Conservation (phyloP, 2,888 invertebrate genomes). For the Steromphala cineraria region DNA sequence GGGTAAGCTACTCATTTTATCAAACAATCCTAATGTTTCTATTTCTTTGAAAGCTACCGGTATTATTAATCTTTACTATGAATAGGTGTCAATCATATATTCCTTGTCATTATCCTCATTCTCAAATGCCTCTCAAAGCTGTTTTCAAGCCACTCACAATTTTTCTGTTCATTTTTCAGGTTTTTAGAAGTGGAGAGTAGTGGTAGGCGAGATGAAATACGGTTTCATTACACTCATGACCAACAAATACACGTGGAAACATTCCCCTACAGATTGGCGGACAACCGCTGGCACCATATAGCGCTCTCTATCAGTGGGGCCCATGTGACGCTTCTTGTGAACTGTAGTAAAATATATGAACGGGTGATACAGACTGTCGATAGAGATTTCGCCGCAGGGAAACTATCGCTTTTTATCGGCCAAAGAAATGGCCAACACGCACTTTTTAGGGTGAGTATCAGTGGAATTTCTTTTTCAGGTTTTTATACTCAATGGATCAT, state of each 20-base stretch:
- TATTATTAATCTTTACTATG: no score
- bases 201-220: conserved; percentile 86
- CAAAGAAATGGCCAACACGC: conserved; percentile 90
- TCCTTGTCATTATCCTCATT: no score
- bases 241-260: conserved; percentile 81
- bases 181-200: conserved; percentile 94
- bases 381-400: conserved; percentile 78
- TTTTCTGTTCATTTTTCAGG: conserved; percentile 78
- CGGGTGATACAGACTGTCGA: conserved; percentile 83
- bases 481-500: neutral
- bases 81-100: no score
- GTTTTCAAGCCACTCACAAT: no score
- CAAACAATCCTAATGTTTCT: no score
- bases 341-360: conserved; percentile 90
- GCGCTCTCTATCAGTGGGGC: conserved; percentile 89
- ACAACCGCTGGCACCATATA: conserved; percentile 90
- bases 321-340: conserved; percentile 86
- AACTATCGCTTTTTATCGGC: conserved; percentile 84
- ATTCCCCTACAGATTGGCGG: conserved; percentile 90
- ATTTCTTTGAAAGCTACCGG: no score
- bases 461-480: neutral
- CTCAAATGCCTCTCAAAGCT: no score
- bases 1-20: no score
- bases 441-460: conserved; percentile 85
- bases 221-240: conserved; percentile 69